Evolutionary conservation across 1,140 invertebrate species (phyloP).

Genomic region (Cherax destructor): DNA sequence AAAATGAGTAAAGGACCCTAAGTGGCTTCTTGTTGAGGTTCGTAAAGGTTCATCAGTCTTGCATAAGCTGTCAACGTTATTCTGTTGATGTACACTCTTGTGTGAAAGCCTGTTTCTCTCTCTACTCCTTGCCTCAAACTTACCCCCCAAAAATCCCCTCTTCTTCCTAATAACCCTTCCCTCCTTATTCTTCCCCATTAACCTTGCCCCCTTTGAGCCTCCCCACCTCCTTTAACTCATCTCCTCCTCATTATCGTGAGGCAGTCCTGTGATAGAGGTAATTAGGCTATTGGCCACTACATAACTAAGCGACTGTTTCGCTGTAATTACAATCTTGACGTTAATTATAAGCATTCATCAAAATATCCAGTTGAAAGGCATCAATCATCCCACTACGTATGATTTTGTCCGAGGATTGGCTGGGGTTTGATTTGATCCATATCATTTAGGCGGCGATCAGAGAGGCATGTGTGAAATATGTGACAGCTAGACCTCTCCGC

Average conservation of each 20-base stretch:
- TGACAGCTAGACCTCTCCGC: constrained; percentile 59
- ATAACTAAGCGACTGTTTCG: constrained; percentile 56
- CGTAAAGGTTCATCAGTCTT: too few species aligned
- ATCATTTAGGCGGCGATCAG: constrained; percentile 62
- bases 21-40: too few species aligned
- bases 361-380: constrained; percentile 59
- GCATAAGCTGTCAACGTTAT: too few species aligned
- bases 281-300: constrained; percentile 56
- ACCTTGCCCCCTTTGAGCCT: neutral
- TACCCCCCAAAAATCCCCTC: neutral
- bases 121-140: neutral
- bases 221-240: neutral
- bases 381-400: constrained; percentile 59
- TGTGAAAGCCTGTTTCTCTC: neutral
- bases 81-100: too few species aligned
- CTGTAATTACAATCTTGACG: constrained; percentile 59
- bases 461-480: constrained; percentile 56
- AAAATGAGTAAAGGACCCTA: too few species aligned
- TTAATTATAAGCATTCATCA: constrained; percentile 64
- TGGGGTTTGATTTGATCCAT: constrained; percentile 63
- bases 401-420: constrained; percentile 47
- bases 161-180: neutral
- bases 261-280: constrained; percentile 42
- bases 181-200: neutral
- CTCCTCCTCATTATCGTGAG: constrained; percentile 3